Percentiles rank a stretch among this genome's conserved stretches.
These are phyloP conservation scores for Hemiscyllium ocellatum DNA, from an alignment of 2,113 vertebrate species.

Conservation along the genomic window DNA sequence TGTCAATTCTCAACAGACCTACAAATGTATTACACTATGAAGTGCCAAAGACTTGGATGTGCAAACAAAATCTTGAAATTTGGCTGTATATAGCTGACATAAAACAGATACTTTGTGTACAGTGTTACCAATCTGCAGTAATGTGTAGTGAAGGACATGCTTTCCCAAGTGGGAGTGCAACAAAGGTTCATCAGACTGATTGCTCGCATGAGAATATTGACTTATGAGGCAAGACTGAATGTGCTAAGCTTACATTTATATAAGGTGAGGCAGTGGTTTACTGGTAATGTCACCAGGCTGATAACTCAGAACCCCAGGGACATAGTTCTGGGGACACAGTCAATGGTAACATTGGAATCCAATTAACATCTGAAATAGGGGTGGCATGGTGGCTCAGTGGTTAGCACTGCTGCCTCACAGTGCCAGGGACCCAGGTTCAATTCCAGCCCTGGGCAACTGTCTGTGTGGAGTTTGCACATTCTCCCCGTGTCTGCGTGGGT, in stretches of 20 bases:
- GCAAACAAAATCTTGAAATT: background rate
- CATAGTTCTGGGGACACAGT: no score
- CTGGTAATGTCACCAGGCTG: no score
- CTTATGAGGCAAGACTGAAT: background rate
- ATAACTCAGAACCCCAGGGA: no score
- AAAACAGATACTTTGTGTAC: background rate
- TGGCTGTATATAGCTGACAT: background rate
- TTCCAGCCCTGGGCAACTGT: no score
- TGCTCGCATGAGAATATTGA: background rate
- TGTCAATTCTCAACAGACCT: constrained; percentile 9
- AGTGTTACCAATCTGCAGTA: background rate
- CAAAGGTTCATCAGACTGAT: background rate
- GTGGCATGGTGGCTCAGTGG: no score
- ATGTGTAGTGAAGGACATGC: background rate
- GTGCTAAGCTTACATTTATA: background rate
- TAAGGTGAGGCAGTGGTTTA: no score
- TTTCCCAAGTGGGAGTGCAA: background rate
- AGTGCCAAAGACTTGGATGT: background rate
- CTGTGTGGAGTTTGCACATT: no score
- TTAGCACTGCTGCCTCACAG: no score
- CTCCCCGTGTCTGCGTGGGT: no score
- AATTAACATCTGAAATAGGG: no score
- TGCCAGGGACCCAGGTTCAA: no score
- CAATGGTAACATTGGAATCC: no score
- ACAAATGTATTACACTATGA: background rate